Percentiles rank a stretch among this genome's conserved stretches.
Evolutionary conservation across 2,888 invertebrate genomes (phyloP).

Genomic region (Atethmia centrago): DNA sequence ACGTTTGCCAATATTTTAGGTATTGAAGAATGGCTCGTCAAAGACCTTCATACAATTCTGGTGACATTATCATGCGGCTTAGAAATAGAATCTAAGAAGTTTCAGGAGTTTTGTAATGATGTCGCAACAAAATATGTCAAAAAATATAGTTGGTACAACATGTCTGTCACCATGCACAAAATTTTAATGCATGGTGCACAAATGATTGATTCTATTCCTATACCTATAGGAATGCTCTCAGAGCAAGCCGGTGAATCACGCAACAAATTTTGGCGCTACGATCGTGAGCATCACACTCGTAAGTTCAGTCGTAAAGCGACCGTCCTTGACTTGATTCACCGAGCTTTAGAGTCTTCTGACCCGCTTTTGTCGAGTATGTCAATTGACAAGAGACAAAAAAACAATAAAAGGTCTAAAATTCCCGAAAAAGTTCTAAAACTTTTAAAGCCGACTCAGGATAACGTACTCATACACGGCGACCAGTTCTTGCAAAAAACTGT

Average conservation of each 20-base stretch:
- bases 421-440: not conserved
- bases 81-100: not conserved
- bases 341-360: not conserved
- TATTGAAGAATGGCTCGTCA: not conserved
- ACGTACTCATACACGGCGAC: too few species aligned
- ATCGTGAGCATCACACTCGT: not conserved
- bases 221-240: conserved; percentile 1
- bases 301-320: not conserved
- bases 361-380: not conserved
- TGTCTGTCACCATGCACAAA: conserved; percentile 13
- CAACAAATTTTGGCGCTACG: conserved; percentile 1
- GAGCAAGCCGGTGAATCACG: conserved; percentile 4
- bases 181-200: not conserved
- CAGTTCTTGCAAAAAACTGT: too few species aligned
- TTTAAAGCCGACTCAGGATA: not conserved
- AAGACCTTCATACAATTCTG: conserved; percentile 4
- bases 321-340: not conserved
- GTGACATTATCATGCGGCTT: not conserved
- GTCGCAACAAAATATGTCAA: not conserved
- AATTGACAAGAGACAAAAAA: not conserved
- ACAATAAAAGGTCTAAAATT: not conserved
- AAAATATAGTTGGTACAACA: not conserved
- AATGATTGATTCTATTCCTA: not conserved
- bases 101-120: not conserved
- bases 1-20: not conserved